These are phyloP conservation scores for Apodemus sylvaticus DNA, from an alignment of 2,113 vertebrate species.

Conservation along the genomic window DNA sequence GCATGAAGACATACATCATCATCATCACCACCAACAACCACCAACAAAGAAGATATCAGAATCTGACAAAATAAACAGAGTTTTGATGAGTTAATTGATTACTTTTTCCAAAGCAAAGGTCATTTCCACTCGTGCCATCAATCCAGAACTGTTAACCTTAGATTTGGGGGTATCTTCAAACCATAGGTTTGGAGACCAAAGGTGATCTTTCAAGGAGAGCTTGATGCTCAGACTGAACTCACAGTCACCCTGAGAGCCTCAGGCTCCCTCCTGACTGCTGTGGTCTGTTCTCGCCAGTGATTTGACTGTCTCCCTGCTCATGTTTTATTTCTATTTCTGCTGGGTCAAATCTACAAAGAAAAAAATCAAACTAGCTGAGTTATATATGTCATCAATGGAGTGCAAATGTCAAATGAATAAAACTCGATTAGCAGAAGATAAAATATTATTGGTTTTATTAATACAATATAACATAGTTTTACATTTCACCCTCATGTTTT, in stretches of 20 bases:
- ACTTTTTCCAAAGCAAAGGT: not conserved
- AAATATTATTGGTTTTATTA: not conserved
- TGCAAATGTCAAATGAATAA: not conserved
- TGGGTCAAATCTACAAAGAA: not conserved
- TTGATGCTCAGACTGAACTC: not conserved
- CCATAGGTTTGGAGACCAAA: not conserved
- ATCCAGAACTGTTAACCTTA: not conserved
- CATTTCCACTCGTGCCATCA: not conserved
- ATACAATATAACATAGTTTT: not conserved
- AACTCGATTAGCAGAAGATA: not conserved
- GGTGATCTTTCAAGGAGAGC: not conserved
- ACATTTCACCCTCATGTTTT: not conserved
- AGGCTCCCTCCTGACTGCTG: not conserved
- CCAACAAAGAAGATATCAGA: not conserved
- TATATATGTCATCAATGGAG: not conserved
- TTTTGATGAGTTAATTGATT: not conserved
- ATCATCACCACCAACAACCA: too few species aligned
- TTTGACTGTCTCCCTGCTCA: not conserved
- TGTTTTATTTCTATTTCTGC: constrained; percentile 8
- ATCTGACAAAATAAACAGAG: not conserved
- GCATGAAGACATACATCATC: not conserved
- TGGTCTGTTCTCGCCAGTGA: not conserved
- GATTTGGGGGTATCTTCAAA: not conserved
- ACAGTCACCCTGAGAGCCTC: too few species aligned
- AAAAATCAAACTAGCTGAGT: not conserved